Base-by-base conservation (phyloP, 2,113 vertebrate species). In the Eurypyga helias region DNA sequence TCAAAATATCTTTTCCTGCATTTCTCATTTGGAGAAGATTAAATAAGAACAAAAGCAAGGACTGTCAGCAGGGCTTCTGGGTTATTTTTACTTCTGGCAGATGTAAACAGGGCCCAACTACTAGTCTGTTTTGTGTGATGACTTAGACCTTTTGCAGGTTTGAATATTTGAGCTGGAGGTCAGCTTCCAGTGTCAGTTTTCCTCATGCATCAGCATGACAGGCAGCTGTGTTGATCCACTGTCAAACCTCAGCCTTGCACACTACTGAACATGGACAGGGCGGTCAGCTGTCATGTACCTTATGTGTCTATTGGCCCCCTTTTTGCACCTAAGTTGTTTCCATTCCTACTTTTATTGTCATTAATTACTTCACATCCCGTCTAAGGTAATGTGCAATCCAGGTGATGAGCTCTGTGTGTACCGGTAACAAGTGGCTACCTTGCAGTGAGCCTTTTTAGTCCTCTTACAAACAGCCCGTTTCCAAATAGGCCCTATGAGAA, bases 61-160 rank as follows among this genome's bases (percentile, higher is more conserved):
- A 48, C 36, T 86, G 76, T 62, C 91, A 83, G 76, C 49, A 33
- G 71, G 41, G 69, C 64, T 80, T 67, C 64, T 76, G 78, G 58
- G 51, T 83, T 87, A 17, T 90, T 92, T 92, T 79, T 85, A 21
- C 16, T 89, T 71, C 84, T 82, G 83, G 89, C 87, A 92, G 75
- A n/a, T 4, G 0, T 18, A 69, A 69, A 33, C 58, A 61, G 66
- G 36, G n/a, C 33, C 90, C 34, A 1, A 26, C 25, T 92, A 58
- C 86, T 69, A 55, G 65, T 65, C 33, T 0, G 0, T 62, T 92
- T 43, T 7, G 13, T 78, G 51, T 51, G 70, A 41, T 60, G 46
- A 75, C 65, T 67, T 71, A 52, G 64, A 51, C 20, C 31, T 67
- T 67, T 65, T 76, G 20, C 48, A 70, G 36, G 60, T 92, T 62